Evolutionary conservation across 2,797 vertebrate genomes (phyloP), one percentile per base, ranked within the genome.

Genomic region (Arremon brunneinucha): DNA sequence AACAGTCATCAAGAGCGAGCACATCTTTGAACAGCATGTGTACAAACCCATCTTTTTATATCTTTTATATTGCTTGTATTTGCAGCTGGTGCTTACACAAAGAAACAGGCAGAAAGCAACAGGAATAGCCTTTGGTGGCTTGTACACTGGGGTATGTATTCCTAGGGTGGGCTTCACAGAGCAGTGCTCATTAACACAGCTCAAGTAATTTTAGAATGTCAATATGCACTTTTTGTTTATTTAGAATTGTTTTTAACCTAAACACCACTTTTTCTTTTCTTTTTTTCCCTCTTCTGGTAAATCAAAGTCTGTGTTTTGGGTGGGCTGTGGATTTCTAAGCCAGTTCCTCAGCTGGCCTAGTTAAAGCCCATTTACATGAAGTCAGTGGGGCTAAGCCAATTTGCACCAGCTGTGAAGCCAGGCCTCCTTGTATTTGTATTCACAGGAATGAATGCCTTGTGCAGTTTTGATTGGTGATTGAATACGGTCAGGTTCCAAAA

Each of bases 281-380:
- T 12, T 79, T 47, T 17, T 41, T 4, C 7, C 16, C 13, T 35
- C 20, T 72, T 55, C 12, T 80, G 5, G 7, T 78, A 30, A 83
- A 89, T 72, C 8, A 49, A 49, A 46, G 46, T 23, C 30, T 65
- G 1, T 44, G 14, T 76, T 95, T 81, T 79, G 39, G 7, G n/a
- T 28, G 26, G 15, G 14, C 18, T 70, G 23, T 62, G 46, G 62
- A 83, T 89, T 81, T 82, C 52, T 55, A 64, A 93, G 57, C 35
- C 72, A 46, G 11, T 62, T 92, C 53, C 79, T 91, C 89, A 94
- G 55, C 82, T 93, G 87, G 68, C 12, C 55, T 47, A 62, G 68
- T 79, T 87, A 71, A 75, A 93, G 32, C 11, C 35, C 50, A 91
- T 92, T 94, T 89, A 83, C 81, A 79, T 88, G 63, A 95, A 93